Base-by-base conservation (phyloP, 2,888 invertebrate species). In the Lymantria dispar region DNA sequence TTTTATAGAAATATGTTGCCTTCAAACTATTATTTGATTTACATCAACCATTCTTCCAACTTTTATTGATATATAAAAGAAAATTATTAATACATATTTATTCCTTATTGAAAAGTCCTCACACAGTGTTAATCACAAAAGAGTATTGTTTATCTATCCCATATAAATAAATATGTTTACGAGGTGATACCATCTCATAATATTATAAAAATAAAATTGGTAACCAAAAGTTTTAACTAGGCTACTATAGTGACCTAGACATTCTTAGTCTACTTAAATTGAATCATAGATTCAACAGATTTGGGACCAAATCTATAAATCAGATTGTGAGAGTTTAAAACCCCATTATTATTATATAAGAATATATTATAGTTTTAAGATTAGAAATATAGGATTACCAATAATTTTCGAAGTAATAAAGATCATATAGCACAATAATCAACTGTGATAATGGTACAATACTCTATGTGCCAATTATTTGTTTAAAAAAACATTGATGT, bases 371-470 rank as follows among this genome's bases (percentile, higher is more conserved):
- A 67, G 57, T 47, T 47, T 62, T 61, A 59, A 54, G 51, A 54
- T 48, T 60, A 29, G 30, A 12, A 40, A 40, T 14, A 14, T 40
- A 15, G 1, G 64, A 64, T 60, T 62, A 62, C 58, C 65, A 71
- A 48, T 70, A 64, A 63, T 65, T 62, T 57, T 60, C 55, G 54
- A 64, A 71, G 70, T 76, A 77, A 74, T 74, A 72, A 76, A 64
- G 56, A 64, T 68, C 72, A 65, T 64, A 67, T 1, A 72, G 80
- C 85, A 83, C 84, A 85, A 85, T 82, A 75, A 76, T 70, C 48
- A 75, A 76, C 84, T 87, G 88, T 87, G 88, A 88, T 87, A 87
- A 69, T 69, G 74, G 62, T 72, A 76, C 53, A 63, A 66, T 67
- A 74, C 76, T 78, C 76, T 80, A 76, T 80, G 84, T 87, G 87